Base-by-base conservation (phyloP, 2,888 invertebrate genomes). In the Listrodromus nycthemerus region DNA sequence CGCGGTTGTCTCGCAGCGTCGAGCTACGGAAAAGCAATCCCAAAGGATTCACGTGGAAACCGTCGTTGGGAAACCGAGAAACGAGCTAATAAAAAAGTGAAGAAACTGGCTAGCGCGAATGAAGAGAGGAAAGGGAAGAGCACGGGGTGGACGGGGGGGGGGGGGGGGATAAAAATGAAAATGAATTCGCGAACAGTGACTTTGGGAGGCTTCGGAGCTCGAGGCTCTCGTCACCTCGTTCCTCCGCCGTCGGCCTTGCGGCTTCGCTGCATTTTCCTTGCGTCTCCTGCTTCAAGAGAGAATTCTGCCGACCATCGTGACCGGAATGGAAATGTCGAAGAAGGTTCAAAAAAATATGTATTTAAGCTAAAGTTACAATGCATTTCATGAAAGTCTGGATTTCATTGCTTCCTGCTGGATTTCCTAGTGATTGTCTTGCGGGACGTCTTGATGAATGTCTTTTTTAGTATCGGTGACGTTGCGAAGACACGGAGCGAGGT, bases 171-270 rank as follows among this genome's bases (percentile, higher is more conserved):
- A 81, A 86, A 86, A 86, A 88, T 88, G 86, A 88, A 88, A 88
- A 88, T 86, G 88, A 88, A 88, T 88, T 88, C 85, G 84, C 85
- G 76, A 80, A 80, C 74, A 79, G 85, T 77, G 86, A 84, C 85
- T 84, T 84, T 80, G 85, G 84, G 84, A 73, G 82, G 80, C 86
- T 85, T 85, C 82, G 76, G 82, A 76, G 82, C 74, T 79, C 86
- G 82, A 61, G 82, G 83, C 84, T 81, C 67, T 82, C 76, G 73
- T 82, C 79, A 45, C 48, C 63, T 52, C 63, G 24, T 33, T 61
- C 30, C 48, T 52, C 24, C 16, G 33, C 19, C 33, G n/a, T 61
- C 10, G 21, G 33, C 8, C 52, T 19, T 16, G n/a, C 48, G 30
- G n/a, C 63, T 27, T 52, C n/a, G 19, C 33, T 33, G 48, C 58